A percentile compares a stretch with the other conserved stretches of the same genome.
Conservation (phyloP, 2,888 invertebrate species). For the Pseudococcus jackbeardsleyi region DNA sequence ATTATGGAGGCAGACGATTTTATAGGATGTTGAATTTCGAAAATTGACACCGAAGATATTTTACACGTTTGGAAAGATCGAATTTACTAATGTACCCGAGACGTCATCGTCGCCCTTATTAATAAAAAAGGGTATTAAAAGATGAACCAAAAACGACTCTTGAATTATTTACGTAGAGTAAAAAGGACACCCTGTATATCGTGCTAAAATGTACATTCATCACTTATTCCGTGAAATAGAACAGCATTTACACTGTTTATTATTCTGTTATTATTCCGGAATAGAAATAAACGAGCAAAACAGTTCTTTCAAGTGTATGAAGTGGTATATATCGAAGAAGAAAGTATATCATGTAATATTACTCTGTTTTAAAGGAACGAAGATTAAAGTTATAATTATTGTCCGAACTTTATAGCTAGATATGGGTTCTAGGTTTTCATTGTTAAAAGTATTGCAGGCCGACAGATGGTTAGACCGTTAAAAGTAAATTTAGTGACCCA, state of each 20-base stretch:
- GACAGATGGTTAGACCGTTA: constrained; percentile 61
- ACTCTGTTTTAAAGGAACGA: constrained; percentile 58
- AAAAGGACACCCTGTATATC: constrained; percentile 27
- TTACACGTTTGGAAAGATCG: no score
- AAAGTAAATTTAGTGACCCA: constrained; percentile 61
- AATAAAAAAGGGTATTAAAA: background rate
- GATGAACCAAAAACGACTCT: background rate
- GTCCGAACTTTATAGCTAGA: constrained; percentile 43
- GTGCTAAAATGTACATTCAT: background rate
- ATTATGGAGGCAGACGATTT: constrained; percentile 21
- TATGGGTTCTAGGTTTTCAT: constrained; percentile 58
- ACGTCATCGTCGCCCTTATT: background rate
- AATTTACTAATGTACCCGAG: background rate
- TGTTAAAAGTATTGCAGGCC: constrained; percentile 48
- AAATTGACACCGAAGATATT: background rate
- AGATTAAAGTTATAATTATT: constrained; percentile 62
- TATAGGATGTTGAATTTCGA: background rate
- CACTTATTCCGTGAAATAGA: constrained; percentile 44
- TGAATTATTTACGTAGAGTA: constrained; percentile 13
- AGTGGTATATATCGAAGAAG: constrained; percentile 40
- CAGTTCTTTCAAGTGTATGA: constrained; percentile 41
- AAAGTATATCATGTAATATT: constrained; percentile 60
- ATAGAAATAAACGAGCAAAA: constrained; percentile 44
- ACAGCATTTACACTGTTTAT: constrained; percentile 41
- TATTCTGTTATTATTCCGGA: constrained; percentile 47